Evolutionary conservation across 1,140 invertebrate genomes (phyloP), one percentile per base, ranked within the genome.

Genomic region (Eriosoma lanigerum): DNA sequence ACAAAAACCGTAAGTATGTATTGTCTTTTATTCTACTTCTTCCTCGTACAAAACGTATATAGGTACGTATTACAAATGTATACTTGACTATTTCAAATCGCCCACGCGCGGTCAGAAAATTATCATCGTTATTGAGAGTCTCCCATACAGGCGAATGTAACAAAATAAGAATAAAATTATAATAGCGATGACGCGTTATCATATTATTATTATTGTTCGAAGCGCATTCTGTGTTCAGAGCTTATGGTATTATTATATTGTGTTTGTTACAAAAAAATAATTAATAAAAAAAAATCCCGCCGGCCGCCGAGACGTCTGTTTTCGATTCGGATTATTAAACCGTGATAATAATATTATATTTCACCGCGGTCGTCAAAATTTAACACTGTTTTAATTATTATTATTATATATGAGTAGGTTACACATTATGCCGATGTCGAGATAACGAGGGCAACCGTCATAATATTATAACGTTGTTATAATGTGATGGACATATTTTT

Each of bases 71-170:
- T 24, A 62, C 32, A 26, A 32, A n/a, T n/a, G n/a, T 32, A 38
- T 24, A 32, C 60, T 62, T 9, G 60, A 62, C 60, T 62, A 68
- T 72, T 50, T 72, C 17, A 8, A 72, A 72, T 72, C 68, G 10
- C 68, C 68, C 68, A 72, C 68, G 68, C 68, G 68, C 68, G 32
- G 68, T 50, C 15, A 17, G 68, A 72, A 50, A 50, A 72, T n/a
- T n/a, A 21, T 72, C 68, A 24, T 72, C 68, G 68, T 72, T 50
- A 48, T 26, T 24, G 24, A 50, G 48, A 13, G 62, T 10, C 29
- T 32, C 26, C 29, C 32, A 29, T 44, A 70, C 38, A 70, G 44
- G 50, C 46, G 2, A 46, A 24, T 46, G 21, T 48, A 26, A 64
- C n/a, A 44, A 64, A 38, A 64, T 32, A 32, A 58, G n/a, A n/a